These are phyloP conservation scores for Catharus fuscescens DNA, from an alignment of 2,113 vertebrate species.

Conservation along the genomic window DNA sequence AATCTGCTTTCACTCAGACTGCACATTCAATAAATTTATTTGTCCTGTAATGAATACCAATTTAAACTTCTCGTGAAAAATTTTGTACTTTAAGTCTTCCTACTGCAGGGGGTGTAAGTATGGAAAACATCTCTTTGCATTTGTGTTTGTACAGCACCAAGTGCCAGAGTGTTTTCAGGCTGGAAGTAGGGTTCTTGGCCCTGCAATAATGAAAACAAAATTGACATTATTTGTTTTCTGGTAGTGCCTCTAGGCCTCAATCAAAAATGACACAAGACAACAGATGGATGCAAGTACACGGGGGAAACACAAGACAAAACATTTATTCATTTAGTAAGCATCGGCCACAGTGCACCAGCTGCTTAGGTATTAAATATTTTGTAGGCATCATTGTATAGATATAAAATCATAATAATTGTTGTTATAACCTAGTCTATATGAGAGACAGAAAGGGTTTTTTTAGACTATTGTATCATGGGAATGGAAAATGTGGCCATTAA, in stretches of 20 bases:
- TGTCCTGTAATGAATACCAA: neutral
- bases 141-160: neutral
- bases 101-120: neutral
- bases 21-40: neutral
- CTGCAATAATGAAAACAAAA: conserved; percentile 6
- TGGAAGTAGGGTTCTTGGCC: conserved; percentile 35
- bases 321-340: conserved; percentile 33
- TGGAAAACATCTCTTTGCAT: neutral
- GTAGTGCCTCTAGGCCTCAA: conserved; percentile 29
- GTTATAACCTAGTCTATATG: neutral
- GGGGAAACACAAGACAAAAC: conserved; percentile 28
- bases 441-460: neutral
- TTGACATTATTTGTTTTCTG: conserved; percentile 52
- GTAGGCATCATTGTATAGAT: conserved; percentile 17
- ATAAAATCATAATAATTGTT: conserved; percentile 35
- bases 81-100: rapidly evolving
- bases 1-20: neutral
- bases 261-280: conserved; percentile 57
- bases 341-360: conserved; percentile 2
- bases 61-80: neutral
- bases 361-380: conserved; percentile 54
- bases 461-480: neutral
- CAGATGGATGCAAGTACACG: conserved; percentile 42
- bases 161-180: neutral
- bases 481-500: neutral